Conservation (phyloP, 2,113 vertebrate species). For the Hippocampus comes region DNA sequence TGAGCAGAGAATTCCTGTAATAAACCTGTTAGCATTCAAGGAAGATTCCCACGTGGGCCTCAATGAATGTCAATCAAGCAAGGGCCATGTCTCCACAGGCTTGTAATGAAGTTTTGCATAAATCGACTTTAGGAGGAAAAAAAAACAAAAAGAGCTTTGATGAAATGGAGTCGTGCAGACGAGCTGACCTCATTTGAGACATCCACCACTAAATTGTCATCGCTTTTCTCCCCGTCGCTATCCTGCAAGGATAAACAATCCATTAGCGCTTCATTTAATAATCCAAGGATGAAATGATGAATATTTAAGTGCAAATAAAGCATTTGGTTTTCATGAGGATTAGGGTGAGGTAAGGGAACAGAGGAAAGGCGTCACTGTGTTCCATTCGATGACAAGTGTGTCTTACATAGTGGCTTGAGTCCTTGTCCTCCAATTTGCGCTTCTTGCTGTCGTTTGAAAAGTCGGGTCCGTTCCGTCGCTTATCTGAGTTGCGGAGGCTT, state of each 20-base stretch:
- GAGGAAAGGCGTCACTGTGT: not conserved
- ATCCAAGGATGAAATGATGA: not conserved
- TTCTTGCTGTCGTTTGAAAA: constrained; percentile 90
- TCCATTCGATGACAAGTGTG: not conserved
- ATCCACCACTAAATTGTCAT: constrained; percentile 90
- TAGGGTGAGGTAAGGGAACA: not conserved
- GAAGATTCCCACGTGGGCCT: not conserved
- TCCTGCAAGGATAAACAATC: constrained; percentile 74
- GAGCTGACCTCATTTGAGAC: constrained; percentile 88
- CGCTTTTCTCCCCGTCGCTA: constrained; percentile 95
- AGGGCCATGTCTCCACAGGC: not conserved
- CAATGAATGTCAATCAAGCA: constrained; percentile 10
- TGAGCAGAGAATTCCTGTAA: constrained; percentile 3
- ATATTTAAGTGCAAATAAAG: not conserved
- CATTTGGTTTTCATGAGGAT: not conserved
- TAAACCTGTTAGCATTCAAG: constrained; percentile 7
- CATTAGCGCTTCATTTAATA: constrained; percentile 3
- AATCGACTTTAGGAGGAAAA: not conserved
- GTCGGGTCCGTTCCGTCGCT: constrained; percentile 85
- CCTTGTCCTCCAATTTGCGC: constrained; percentile 92
- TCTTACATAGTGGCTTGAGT: constrained; percentile 75
- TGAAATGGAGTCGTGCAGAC: not conserved
- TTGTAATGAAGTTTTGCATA: not conserved
- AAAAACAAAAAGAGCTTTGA: not conserved
- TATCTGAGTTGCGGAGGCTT: constrained; percentile 86